Evolutionary conservation across 1,140 invertebrate species (phyloP), one percentile per base, ranked within the genome.

Genomic region (Elysia chlorotica): DNA sequence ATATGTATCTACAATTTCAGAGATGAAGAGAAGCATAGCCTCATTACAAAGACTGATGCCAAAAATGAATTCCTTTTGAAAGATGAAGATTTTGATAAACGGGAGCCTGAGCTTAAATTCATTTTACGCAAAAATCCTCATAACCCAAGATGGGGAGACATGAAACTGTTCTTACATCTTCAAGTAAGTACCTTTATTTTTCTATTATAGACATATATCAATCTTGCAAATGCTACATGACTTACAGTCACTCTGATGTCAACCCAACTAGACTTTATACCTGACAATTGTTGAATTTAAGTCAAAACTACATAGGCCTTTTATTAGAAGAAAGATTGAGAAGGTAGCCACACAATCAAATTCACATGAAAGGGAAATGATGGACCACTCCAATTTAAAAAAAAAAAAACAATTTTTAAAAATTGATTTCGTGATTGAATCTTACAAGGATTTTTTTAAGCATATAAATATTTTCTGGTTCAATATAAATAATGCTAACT

Each of bases 21-120:
- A 85, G 93, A 91, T 54, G 92, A 95, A 72, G 85, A 86, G 3
- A 93, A 92, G 74, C 95, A 98, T 87, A 89, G 90, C 31, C 88
- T 99, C 10, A 95, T 99, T 14, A 96, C 96, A 23, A 93, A 93
- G 88, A 97, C 96, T 5, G 95, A 98, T 87, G 96, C 96, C 0
- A 97, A 97, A 88, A 92, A 91, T 56, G 92, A 93, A 82, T 99
- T 95, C 88, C 85, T 99, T 37, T 89, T 99, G 28, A 96, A 97
- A 87, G 97, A 99, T 88, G 93, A 91, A 81, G 96, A 99, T 90
- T 90, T 98, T 63, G 96, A 98, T 85, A 91, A 91, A 85, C 90
- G 97, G 72, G 93, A 96, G 83, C 97, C 97, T 14, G 82, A 90
- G 30, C 88, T 99, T 61, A 95, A 94, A 81, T 98, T 90, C 85